Percentiles rank a stretch among this genome's conserved stretches.
Conservation (phyloP, 2,888 invertebrate genomes). For the Pollenia griseotomentosa region DNA sequence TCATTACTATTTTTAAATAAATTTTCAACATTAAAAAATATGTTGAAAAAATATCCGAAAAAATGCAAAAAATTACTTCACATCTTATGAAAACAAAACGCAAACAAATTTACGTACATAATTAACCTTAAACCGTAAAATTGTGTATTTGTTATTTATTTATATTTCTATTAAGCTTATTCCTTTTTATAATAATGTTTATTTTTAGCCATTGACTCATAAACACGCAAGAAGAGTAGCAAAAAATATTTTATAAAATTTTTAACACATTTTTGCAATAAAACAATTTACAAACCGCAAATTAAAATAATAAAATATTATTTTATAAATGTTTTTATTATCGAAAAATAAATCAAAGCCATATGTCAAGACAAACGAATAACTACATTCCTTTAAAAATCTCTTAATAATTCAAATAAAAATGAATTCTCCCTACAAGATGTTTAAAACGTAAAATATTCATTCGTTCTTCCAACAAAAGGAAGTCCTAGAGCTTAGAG, state of each 20-base stretch:
- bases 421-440: background rate
- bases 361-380: too few species aligned
- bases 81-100: background rate
- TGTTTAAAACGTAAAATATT: slow-evolving; percentile 29
- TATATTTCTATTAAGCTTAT: background rate
- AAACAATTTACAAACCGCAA: background rate
- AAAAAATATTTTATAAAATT: background rate
- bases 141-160: background rate
- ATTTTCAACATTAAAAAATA: too few species aligned
- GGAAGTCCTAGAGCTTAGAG: background rate
- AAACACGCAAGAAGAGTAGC: background rate
- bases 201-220: background rate
- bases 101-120: background rate
- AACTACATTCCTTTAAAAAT: slow-evolving; percentile 1
- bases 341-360: too few species aligned
- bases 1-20: too few species aligned
- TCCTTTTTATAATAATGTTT: background rate
- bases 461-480: background rate
- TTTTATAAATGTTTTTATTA: too few species aligned
- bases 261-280: background rate
- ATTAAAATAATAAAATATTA: too few species aligned
- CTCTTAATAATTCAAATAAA: background rate
- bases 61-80: background rate
- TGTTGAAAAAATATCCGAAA: background rate
- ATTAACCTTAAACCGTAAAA: slow-evolving; percentile 8